Conservation (phyloP, 1,140 invertebrate species). For the Drosophila takahashii region DNA sequence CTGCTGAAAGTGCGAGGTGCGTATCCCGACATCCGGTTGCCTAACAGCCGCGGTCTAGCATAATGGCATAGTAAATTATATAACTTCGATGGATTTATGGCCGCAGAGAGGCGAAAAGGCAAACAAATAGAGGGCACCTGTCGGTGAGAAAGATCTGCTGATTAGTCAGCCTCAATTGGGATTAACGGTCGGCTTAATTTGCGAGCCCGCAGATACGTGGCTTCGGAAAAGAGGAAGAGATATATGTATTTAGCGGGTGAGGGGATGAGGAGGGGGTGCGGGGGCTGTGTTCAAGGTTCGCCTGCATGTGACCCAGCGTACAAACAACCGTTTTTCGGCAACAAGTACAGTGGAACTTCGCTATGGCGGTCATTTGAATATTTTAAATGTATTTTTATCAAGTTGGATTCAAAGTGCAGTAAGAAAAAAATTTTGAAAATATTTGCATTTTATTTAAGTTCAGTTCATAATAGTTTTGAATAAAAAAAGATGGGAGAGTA, state of each 20-base stretch:
- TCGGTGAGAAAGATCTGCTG: conserved; percentile 19
- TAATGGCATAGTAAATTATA: conserved; percentile 63
- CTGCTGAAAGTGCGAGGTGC: conserved; percentile 80
- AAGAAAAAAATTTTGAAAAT: too few relatives aligned
- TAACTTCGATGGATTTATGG: conserved; percentile 64
- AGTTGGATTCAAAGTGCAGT: too few relatives aligned
- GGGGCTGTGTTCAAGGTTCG: conserved; percentile 66
- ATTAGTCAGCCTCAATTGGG: conserved; percentile 24
- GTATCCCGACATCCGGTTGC: conserved; percentile 55
- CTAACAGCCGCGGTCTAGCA: conserved; percentile 47
- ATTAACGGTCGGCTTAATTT: conserved; percentile 11
- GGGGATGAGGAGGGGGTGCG: neutral
- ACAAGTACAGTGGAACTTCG: conserved; percentile 11
- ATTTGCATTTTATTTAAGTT: too few relatives aligned
- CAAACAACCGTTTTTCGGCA: conserved; percentile 45
- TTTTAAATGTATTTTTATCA: too few relatives aligned
- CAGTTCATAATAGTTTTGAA: too few relatives aligned
- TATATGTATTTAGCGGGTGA: neutral
- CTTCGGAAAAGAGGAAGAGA: conserved; percentile 50
- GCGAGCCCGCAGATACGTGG: conserved; percentile 56
- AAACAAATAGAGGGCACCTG: conserved; percentile 29
- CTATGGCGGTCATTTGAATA: neutral
- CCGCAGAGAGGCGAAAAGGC: conserved; percentile 15
- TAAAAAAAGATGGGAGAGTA: too few relatives aligned
- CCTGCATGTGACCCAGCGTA: conserved; percentile 69